Percentiles rank a stretch among this genome's conserved stretches.
Conservation (phyloP, 2,113 vertebrate species). For the Abramis brama region DNA sequence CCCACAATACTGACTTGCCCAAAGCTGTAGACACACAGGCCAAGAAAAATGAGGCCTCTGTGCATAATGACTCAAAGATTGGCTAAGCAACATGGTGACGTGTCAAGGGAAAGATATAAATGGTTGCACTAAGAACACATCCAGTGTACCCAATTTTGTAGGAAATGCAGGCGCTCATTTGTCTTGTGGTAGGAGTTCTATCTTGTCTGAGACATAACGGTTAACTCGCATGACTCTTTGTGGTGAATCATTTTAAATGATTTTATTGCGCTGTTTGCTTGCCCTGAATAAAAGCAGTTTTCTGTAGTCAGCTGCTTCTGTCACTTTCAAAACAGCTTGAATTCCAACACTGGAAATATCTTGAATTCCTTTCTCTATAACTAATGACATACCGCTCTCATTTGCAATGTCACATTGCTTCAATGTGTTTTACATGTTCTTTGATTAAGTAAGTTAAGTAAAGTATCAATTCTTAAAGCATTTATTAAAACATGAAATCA, state of each 20-base stretch:
- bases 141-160: conserved; percentile 13
- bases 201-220: conserved; percentile 5
- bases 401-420: background rate
- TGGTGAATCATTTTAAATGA: conserved; percentile 7
- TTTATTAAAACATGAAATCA: background rate
- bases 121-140: conserved; percentile 14
- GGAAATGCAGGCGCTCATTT: conserved; percentile 11
- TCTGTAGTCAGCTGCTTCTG: conserved; percentile 12
- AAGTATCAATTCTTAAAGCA: background rate
- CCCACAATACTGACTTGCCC: background rate
- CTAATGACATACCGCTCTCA: background rate
- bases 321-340: background rate
- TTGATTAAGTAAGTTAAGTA: background rate
- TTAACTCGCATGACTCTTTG: conserved; percentile 23
- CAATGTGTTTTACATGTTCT: background rate
- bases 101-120: conserved; percentile 21
- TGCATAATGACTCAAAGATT: conserved; percentile 29
- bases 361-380: background rate
- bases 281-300: conserved; percentile 3
- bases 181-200: conserved; percentile 14
- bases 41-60: conserved; percentile 17
- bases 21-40: background rate
- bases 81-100: conserved; percentile 21
- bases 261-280: conserved; percentile 22
- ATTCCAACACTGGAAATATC: conserved; percentile 2